These are phyloP conservation scores for Tridacna gigas DNA, from an alignment of 2,888 invertebrate species.

Conservation along the genomic window DNA sequence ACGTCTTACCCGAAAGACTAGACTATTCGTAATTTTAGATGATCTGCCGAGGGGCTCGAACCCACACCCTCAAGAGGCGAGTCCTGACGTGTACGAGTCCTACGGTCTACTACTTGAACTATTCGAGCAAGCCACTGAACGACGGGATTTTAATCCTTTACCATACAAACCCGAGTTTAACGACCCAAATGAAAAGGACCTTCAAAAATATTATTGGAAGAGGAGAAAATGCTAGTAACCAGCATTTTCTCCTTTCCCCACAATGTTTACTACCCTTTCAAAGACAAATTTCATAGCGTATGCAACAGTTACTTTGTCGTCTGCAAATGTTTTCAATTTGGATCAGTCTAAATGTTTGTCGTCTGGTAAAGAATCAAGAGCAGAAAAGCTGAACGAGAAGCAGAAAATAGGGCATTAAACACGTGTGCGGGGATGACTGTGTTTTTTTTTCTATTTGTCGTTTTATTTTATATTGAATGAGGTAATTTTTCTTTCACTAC, in stretches of 20 bases:
- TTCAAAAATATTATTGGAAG: neutral
- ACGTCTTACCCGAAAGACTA: neutral
- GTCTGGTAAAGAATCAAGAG: neutral
- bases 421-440: too few relatives aligned
- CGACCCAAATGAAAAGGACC: neutral
- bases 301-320: neutral
- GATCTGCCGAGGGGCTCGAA: too few relatives aligned
- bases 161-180: neutral
- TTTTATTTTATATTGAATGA: too few relatives aligned
- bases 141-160: neutral
- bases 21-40: too few relatives aligned
- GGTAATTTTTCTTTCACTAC: neutral
- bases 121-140: too few relatives aligned
- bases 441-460: too few relatives aligned
- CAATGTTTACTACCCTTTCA: constrained; percentile 1
- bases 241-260: neutral
- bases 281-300: neutral
- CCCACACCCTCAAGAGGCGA: too few relatives aligned
- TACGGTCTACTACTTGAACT: neutral
- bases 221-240: neutral
- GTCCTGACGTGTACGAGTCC: neutral
- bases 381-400: too few relatives aligned
- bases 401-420: too few relatives aligned
- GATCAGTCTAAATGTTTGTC: neutral
- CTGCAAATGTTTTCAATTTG: neutral